Evolutionary conservation across 1,140 invertebrate species (phyloP), one percentile per base, ranked within the genome.

Genomic region (Diachasmimorpha longicaudata): DNA sequence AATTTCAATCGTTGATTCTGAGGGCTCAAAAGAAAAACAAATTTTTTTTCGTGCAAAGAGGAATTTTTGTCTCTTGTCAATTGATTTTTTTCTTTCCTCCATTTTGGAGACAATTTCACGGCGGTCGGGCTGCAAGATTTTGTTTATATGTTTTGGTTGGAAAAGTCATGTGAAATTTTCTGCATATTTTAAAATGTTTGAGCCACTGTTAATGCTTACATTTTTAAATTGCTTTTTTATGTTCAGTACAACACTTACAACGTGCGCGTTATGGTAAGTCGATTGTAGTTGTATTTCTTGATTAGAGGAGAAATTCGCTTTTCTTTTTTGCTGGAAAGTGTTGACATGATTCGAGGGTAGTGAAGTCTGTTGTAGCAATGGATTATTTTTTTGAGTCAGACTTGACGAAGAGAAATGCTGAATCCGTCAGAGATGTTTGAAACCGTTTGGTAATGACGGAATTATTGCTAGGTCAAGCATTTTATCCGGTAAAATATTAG

Each of bases 221-320:
- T 79, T 83, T 10, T 31, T 84, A 13, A 84, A 84, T 70, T 83
- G 82, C 19, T 77, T 84, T 71, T 83, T 84, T 25, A 83, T 83
- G 81, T 80, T 84, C 78, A 82, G 81, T 52, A 83, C 82, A 0
- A 83, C 82, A 10, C 69, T 83, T 37, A 83, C 82, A 11, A 84
- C 82, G 0, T 83, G 82, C 46, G 81, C 81, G 14, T 79, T 84
- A 16, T 84, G 80, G 81, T 84, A 77, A 79, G 69, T 66, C 42
- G 2, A 36, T 19, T 44, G 6, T 69, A 4, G 14, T 52, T 6
- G 48, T 8, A 14, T 1, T 16, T 31, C 6, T 52, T 19, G n/a
- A 52, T 16, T 16, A 42, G 39, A 42, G 39, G 13, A 10, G 39
- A 1, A 42, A 11, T 42, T 42, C 39, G 11, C 2, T 42, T 42